Evolutionary conservation across 2,113 vertebrate genomes (phyloP), one percentile per base, ranked within the genome.

Genomic region (Poecile atricapillus): DNA sequence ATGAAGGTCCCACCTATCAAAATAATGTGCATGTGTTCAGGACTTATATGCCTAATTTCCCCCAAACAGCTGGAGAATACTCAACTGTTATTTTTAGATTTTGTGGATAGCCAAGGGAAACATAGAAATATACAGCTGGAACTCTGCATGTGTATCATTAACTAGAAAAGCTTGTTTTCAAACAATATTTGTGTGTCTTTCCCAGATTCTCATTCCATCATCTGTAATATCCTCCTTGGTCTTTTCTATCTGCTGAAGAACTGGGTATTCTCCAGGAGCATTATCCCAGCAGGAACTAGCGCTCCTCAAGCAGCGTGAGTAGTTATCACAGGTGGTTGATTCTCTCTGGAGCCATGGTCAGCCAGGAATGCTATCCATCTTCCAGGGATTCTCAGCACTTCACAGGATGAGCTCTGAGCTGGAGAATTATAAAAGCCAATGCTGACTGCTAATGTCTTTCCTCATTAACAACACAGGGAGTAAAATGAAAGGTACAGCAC

Each of bases 1-100:
- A 71, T 75, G 90, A 87, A 87, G 16, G 56, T 70, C 24, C 44
- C 76, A 93, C 73, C 94, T 96, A 95, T 60, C 52, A 86, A 96
- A 94, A 97, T 68, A 94, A 68, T 20, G 41, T 74, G 55, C 63
- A 55, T 63, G 31, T 76, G 43, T 64, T 60, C 44, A 89, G 53
- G 33, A 58, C 0, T 89, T 90, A 24, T 3, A 83, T 81, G 52
- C 7, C 23, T 89, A 75, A 78, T 87, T 90, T 83, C 43, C 28
- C 33, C 5, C 39, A 90, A 64, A 89, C 37, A 84, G 49, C 69
- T 78, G 13, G 35, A 81, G 64, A 86, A 82, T 10, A 81, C 35
- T 82, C 53, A 87, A 37, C 10, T 58, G 25, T 41, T 93, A 89
- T 86, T 94, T 95, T 93, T 81, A 95, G 64, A 37, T 41, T 83